Evolutionary conservation across 2,797 vertebrate genomes (phyloP), one percentile per base, ranked within the genome.

Genomic region (Leuciscus waleckii): DNA sequence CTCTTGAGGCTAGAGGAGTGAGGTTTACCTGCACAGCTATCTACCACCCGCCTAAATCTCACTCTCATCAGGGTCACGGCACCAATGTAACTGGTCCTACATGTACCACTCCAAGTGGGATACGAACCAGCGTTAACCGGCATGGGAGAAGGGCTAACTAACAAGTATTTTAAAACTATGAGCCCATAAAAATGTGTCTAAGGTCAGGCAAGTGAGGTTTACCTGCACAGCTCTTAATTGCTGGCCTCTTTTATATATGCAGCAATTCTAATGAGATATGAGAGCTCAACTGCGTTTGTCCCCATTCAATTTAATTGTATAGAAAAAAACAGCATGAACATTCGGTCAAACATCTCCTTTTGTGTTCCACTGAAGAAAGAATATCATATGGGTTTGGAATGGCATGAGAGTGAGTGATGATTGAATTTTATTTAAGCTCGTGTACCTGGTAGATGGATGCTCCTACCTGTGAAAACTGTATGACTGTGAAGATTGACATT

Each of bases 401-500:
- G 39, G 37, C 2, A 35, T 29, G 19, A 54, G 79, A 65, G 21
- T 54, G 76, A 43, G 16, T 29, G 76, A 78, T 63, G 29, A 80
- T 8, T 32, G 61, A 35, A 54, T 51, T 84, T 84, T 51, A 39
- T 77, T 76, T 56, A 68, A 81, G 43, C 39, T 76, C 39, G 56
- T 73, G 56, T 63, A 73, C 41, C 26, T 73, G 76, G 11, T 58
- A 29, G 68, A 80, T 49, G 71, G 32, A 82, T 46, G 39, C 29
- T 77, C 39, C 29, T 77, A 67, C 61, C 73, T 58, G 61, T 86
- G 58, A 73, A 87, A 87, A 71, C 67, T 69, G 61, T 46, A 63
- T 23, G 65, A 80, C 76, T 84, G 82, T 83, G 77, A 83, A 84
- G 75, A 87, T 29, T 71, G 51, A 16, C n/a, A 77, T 77, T 63